Percentiles rank a stretch among this genome's conserved stretches.
These are phyloP conservation scores for Eremophila alpestris DNA, from an alignment of 2,797 vertebrate species.

Conservation along the genomic window DNA sequence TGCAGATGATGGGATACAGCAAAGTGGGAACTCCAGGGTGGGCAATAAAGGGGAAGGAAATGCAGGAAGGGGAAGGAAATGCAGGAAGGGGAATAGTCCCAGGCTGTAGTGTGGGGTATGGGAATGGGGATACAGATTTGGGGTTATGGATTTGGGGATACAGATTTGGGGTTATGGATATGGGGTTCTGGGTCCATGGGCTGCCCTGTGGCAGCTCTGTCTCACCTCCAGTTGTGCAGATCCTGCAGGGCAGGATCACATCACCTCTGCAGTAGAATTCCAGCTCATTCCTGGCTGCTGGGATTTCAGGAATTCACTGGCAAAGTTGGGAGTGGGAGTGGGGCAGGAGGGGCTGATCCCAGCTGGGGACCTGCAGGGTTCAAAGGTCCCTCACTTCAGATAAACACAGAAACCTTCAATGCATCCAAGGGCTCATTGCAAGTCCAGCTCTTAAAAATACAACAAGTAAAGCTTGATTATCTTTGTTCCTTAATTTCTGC, in stretches of 20 bases:
- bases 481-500: background rate
- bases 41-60: too few species aligned
- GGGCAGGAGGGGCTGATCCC: background rate
- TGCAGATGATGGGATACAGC: background rate
- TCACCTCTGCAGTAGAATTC: background rate
- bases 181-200: background rate
- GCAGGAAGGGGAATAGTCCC: background rate
- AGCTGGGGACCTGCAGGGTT: background rate
- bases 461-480: background rate
- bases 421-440: background rate
- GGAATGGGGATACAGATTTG: background rate
- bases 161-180: too few species aligned
- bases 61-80: too few species aligned
- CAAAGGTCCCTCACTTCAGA: background rate
- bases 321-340: background rate
- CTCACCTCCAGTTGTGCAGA: background rate
- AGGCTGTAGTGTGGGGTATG: background rate
- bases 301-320: rapidly evolving
- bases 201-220: background rate
- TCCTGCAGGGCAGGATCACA: rapidly evolving
- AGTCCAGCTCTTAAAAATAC: background rate
- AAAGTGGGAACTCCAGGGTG: too few species aligned
- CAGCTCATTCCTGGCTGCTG: background rate
- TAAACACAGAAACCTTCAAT: background rate
- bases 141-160: too few species aligned